phyloP scores from a whole-genome alignment of 2,888 invertebrate genomes.

The Mythimna lalbum region DNA sequence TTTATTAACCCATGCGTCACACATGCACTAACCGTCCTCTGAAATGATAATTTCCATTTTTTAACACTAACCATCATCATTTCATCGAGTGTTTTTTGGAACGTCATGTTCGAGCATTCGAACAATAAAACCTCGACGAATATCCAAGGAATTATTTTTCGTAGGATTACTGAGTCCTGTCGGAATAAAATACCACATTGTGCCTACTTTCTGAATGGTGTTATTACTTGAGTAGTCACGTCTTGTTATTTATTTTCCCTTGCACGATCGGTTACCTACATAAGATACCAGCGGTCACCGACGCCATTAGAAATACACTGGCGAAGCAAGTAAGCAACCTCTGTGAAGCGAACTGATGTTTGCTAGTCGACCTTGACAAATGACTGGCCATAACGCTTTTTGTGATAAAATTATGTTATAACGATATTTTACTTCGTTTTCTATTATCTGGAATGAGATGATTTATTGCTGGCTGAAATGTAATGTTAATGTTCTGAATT shows the following conservation, averaged over 20 bases:
- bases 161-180: background rate
- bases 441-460: constrained; percentile 1
- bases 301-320: constrained; percentile 30
- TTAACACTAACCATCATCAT: background rate
- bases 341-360: constrained; percentile 30
- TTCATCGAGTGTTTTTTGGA: background rate
- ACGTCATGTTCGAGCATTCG: background rate
- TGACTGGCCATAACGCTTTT: constrained; percentile 31
- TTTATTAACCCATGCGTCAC: no score
- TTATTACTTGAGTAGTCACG: background rate
- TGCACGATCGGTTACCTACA: constrained; percentile 5
- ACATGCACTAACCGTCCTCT: no score
- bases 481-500: background rate
- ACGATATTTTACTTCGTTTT: constrained; percentile 19
- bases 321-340: constrained; percentile 15
- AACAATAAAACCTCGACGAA: no score
- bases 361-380: constrained; percentile 45
- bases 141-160: no score
- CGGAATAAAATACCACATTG: background rate
- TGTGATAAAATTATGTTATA: constrained; percentile 9
- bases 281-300: constrained; percentile 23
- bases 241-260: constrained; percentile 2
- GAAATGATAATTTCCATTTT: no score
- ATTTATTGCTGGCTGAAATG: constrained; percentile 11
- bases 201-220: background rate